Evolutionary conservation across 2,888 invertebrate genomes (phyloP).

Genomic region (Lasius fuliginosus): DNA sequence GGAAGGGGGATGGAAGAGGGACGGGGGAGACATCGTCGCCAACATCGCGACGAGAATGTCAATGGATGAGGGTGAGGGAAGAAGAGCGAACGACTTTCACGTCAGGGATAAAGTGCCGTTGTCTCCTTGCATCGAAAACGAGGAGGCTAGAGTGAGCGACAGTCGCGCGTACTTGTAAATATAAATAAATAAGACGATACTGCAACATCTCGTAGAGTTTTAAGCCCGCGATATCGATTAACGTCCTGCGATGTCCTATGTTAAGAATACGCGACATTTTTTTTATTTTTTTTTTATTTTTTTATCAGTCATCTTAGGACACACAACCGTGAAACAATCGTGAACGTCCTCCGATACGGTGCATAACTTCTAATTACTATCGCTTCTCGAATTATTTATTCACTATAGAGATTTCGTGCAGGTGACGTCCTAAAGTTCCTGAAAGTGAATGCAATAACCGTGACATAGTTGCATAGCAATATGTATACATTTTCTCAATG

Average conservation of each 20-base stretch:
- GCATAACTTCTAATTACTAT: background rate
- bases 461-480: conserved; percentile 45
- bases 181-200: conserved; percentile 48
- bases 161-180: conserved; percentile 37
- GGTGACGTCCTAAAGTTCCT: conserved; percentile 22
- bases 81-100: conserved; percentile 40
- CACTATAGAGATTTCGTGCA: conserved; percentile 12
- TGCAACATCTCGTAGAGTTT: background rate
- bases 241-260: background rate
- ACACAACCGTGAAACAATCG: background rate
- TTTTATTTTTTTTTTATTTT: background rate
- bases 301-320: background rate
- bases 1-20: background rate
- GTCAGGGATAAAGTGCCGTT: conserved; percentile 51
- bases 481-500: conserved; percentile 15
- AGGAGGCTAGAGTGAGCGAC: conserved; percentile 18
- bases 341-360: no score
- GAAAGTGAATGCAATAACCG: conserved; percentile 39
- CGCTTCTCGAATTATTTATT: conserved; percentile 15
- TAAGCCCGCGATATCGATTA: conserved; percentile 17
- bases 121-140: conserved; percentile 38
- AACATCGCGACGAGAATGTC: conserved; percentile 68
- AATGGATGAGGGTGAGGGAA: conserved; percentile 49
- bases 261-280: background rate
- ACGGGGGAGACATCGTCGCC: conserved; percentile 26